Percentiles rank a stretch among this genome's conserved stretches.
Evolutionary conservation across 2,113 vertebrate species (phyloP).

Genomic region (Strigops habroptila): DNA sequence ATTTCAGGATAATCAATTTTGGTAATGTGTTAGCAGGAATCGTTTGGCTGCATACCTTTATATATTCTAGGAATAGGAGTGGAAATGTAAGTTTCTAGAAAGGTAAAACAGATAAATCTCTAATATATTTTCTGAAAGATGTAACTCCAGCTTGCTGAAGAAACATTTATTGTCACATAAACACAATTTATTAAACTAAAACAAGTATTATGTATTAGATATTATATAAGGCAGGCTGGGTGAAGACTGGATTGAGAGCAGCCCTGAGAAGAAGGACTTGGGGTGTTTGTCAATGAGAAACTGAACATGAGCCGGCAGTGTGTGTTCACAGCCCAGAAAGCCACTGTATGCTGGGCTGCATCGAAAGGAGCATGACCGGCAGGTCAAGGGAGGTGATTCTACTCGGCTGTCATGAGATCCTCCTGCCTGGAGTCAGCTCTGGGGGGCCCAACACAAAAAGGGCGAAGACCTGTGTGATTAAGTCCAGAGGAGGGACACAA

Average conservation of each 20-base stretch:
- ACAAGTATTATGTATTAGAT: neutral
- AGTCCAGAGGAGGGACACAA: no score
- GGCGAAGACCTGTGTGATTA: no score
- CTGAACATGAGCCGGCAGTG: neutral
- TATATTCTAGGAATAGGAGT: neutral
- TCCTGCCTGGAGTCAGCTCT: neutral
- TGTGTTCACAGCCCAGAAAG: neutral
- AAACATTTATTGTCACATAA: neutral
- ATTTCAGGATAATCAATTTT: neutral
- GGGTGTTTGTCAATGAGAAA: neutral
- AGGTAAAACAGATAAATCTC: neutral
- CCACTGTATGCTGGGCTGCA: neutral
- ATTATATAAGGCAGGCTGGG: neutral
- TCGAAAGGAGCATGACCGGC: neutral
- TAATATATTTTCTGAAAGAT: neutral
- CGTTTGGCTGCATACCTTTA: neutral
- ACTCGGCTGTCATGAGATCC: neutral
- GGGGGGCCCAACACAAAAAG: no score
- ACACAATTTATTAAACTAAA: neutral
- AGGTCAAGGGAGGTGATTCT: neutral
- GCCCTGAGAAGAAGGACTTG: neutral
- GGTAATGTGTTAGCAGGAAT: neutral
- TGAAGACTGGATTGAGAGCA: neutral
- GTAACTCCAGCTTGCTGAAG: neutral
- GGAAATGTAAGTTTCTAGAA: neutral